Evolutionary conservation across 1,140 invertebrate genomes (phyloP).

Genomic region (Ladona fulva): DNA sequence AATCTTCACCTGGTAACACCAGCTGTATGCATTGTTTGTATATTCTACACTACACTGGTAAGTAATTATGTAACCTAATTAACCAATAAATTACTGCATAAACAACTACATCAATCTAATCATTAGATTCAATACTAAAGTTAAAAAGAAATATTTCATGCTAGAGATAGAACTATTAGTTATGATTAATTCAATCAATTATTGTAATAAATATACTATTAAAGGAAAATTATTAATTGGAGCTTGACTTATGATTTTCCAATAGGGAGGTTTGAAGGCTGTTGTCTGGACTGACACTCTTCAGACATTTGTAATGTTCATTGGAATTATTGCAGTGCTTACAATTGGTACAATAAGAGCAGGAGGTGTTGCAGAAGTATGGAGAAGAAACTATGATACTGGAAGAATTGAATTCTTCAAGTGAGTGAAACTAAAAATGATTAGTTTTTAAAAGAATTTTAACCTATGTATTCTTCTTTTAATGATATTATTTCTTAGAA

Average conservation of each 20-base stretch:
- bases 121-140: too few species aligned
- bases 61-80: conserved; percentile 18
- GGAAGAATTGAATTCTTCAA: conserved; percentile 26
- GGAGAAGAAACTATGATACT: not conserved
- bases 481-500: too few species aligned
- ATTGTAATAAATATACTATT: not conserved
- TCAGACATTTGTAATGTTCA: conserved; percentile 38
- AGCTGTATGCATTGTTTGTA: conserved; percentile 21
- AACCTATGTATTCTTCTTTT: too few species aligned
- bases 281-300: conserved; percentile 42
- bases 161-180: too few species aligned
- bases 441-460: too few species aligned
- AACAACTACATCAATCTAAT: too few species aligned
- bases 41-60: conserved; percentile 20
- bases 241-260: not conserved
- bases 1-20: conserved; percentile 20
- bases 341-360: conserved; percentile 28
- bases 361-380: conserved; percentile 26
- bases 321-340: conserved; percentile 28
- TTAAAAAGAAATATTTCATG: too few species aligned
- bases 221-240: too few species aligned
- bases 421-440: conserved; percentile 25
- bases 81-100: too few species aligned
- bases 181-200: not conserved
- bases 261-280: conserved; percentile 42